Evolutionary conservation across 1,140 invertebrate genomes (phyloP).

Genomic region (Semibalanus balanoides): DNA sequence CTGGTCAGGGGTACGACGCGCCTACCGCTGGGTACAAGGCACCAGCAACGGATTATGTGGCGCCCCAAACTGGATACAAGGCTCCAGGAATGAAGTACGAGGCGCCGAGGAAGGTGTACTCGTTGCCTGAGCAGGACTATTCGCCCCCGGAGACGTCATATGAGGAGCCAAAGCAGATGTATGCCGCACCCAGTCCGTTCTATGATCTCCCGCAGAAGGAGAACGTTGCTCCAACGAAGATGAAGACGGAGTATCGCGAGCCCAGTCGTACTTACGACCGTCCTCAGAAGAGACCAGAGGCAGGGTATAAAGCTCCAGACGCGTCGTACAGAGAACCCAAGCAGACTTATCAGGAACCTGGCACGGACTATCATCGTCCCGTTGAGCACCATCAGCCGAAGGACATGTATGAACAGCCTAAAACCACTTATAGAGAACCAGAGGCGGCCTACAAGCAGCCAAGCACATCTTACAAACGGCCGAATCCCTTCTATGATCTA

Average conservation of each 20-base stretch:
- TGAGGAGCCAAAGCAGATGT: neutral
- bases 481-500: neutral
- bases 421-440: neutral
- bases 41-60: no score
- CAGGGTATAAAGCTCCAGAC: neutral
- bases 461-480: neutral
- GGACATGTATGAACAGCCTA: neutral
- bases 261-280: conserved; percentile 5
- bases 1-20: no score
- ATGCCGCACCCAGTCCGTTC: conserved; percentile 2
- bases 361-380: neutral
- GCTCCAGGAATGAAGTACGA: neutral
- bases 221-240: neutral
- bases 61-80: no score
- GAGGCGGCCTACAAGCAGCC: neutral
- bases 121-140: neutral
- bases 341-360: neutral
- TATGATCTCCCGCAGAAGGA: conserved; percentile 8
- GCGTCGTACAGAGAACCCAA: neutral
- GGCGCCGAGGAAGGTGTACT: neutral
- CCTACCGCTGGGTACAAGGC: no score
- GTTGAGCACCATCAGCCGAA: neutral
- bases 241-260: neutral
- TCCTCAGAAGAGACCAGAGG: neutral
- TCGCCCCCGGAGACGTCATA: conserved; percentile 3